Evolutionary conservation across 2,888 invertebrate genomes (phyloP), one percentile per base, ranked within the genome.

Genomic region (Liopterus haemorrhoidalis): DNA sequence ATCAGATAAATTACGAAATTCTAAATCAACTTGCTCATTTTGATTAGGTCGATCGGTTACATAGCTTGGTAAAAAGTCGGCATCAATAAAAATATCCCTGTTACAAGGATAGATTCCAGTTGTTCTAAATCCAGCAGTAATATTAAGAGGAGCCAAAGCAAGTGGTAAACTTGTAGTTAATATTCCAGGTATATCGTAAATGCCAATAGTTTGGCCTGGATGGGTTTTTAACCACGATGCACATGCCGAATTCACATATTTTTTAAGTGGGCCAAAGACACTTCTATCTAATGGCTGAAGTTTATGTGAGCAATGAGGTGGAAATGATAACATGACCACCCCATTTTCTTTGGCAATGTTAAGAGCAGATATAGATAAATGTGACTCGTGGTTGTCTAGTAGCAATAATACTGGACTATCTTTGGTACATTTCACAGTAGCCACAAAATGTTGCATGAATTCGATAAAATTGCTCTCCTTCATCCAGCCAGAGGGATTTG

Each of bases 401-500:
- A 54, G 28, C 19, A 49, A 36, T 18, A 54, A 41, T 2, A 51
- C 42, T n/a, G 50, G 49, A 14, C 46, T 47, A 20, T 40, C 27
- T 15, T 33, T 41, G 2, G 35, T 39, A 24, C 48, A 37, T 14
- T 47, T 46, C 6, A 49, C n/a, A n/a, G n/a, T n/a, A n/a, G n/a
- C n/a, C n/a, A n/a, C 42, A 46, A 56, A 58, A 48, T 57, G 52
- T 39, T 41, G 37, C 8, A 49, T 28, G 41, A 43, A 53, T 21
- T 41, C 37, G 14, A 45, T 19, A 46, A 55, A 55, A 32, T 47
- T 19, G 11, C 48, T 48, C 28, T 37, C 51, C 11, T 36, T 53
- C 55, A 57, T 59, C 54, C 54, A 57, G 5, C 58, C 57, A 19
- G 53, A 54, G 11, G 43, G 35, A 54, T 54, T 54, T n/a, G 49